A percentile compares a stretch with the other conserved stretches of the same genome.
These are phyloP conservation scores for Etheostoma cragini DNA, from an alignment of 2,113 vertebrate genomes.

Conservation along the genomic window DNA sequence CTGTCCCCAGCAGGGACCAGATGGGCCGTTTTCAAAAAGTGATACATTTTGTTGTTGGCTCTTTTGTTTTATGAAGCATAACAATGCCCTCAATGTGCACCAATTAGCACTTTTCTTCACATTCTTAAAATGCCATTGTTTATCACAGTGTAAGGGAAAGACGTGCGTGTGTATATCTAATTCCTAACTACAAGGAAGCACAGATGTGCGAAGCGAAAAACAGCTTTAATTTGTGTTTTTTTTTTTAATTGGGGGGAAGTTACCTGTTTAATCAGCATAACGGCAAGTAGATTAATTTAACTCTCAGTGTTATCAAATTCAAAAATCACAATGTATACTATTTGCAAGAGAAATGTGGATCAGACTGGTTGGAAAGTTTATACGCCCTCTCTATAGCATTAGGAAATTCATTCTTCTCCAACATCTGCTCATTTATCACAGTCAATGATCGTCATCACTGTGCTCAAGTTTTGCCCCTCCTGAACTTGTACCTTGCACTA, in stretches of 20 bases:
- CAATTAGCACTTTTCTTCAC: slow-evolving; percentile 49
- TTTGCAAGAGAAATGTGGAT: neutral
- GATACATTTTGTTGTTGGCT: slow-evolving; percentile 41
- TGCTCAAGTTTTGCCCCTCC: neutral
- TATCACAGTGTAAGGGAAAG: neutral
- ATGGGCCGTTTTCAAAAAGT: slow-evolving; percentile 55
- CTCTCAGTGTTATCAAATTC: neutral
- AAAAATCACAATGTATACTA: slow-evolving; percentile 3
- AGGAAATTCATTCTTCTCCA: neutral
- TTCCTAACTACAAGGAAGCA: slow-evolving; percentile 3
- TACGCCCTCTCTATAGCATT: neutral
- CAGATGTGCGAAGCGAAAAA: neutral
- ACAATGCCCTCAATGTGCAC: slow-evolving; percentile 48
- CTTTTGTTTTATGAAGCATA: slow-evolving; percentile 51
- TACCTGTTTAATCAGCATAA: slow-evolving; percentile 14
- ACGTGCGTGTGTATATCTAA: slow-evolving; percentile 3
- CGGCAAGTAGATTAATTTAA: neutral
- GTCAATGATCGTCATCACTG: slow-evolving; percentile 12
- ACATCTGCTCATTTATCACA: slow-evolving; percentile 28
- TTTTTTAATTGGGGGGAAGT: neutral
- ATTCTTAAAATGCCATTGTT: slow-evolving; percentile 46
- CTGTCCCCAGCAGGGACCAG: slow-evolving; percentile 51
- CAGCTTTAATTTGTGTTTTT: neutral
- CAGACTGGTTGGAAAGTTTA: neutral
- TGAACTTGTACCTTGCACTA: neutral